A percentile compares a stretch with the other conserved stretches of the same genome.
phyloP scores from a whole-genome alignment of 2,113 vertebrate species.

The Xenopus laevis region DNA sequence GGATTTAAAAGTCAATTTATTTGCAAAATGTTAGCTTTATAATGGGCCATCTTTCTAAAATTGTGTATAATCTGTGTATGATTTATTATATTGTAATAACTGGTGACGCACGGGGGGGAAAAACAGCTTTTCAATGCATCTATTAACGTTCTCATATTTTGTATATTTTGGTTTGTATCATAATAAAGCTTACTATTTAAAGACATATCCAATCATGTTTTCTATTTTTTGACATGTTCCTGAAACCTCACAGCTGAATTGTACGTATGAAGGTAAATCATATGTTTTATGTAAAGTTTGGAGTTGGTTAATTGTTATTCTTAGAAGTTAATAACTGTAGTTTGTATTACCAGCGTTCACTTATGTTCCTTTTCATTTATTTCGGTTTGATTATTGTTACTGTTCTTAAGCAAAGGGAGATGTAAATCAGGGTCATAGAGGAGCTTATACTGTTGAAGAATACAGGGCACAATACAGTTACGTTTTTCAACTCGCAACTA shows the following conservation, averaged over 20 bases:
- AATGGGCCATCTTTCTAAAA: background rate
- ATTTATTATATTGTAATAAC: background rate
- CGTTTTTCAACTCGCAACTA: too few species aligned
- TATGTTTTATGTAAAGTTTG: slow-evolving; percentile 34
- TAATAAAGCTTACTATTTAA: slow-evolving; percentile 37
- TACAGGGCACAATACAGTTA: background rate
- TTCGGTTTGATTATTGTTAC: slow-evolving; percentile 16
- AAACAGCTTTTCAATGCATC: background rate
- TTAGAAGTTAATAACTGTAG: slow-evolving; percentile 18
- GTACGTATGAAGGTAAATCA: slow-evolving; percentile 37
- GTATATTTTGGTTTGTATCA: slow-evolving; percentile 27
- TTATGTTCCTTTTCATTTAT: slow-evolving; percentile 27
- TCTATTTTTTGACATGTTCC: slow-evolving; percentile 42
- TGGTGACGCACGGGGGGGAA: background rate
- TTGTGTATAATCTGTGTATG: too few species aligned
- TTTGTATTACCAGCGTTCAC: slow-evolving; percentile 15
- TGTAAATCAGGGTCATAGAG: background rate
- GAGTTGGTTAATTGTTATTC: slow-evolving; percentile 7
- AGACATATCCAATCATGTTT: slow-evolving; percentile 36
- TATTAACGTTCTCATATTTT: slow-evolving; percentile 18
- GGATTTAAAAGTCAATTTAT: background rate
- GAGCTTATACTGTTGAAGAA: background rate
- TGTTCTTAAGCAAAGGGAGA: slow-evolving; percentile 17
- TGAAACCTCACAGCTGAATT: slow-evolving; percentile 40
- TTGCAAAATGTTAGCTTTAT: background rate